phyloP scores from a whole-genome alignment of 2,888 invertebrate species.

The Rhopalosiphum nymphaeae region DNA sequence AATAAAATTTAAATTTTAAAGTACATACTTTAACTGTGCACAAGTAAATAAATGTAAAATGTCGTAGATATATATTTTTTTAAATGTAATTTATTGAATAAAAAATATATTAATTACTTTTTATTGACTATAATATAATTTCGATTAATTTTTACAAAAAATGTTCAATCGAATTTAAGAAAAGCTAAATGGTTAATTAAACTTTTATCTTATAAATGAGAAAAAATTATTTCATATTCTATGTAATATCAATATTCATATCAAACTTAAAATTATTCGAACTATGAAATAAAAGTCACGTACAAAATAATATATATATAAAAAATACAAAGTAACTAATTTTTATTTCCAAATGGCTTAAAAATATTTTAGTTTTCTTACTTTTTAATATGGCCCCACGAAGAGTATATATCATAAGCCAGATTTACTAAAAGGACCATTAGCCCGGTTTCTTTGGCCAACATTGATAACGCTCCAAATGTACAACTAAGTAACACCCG shows the following conservation, averaged over 20 bases:
- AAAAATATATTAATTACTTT: not conserved
- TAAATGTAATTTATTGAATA: not conserved
- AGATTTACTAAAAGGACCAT: conserved; percentile 85
- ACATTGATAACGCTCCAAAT: conserved; percentile 83
- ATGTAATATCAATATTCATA: not conserved
- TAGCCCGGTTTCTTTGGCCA: conserved; percentile 89
- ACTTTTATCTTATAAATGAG: not conserved
- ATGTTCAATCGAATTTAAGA: not conserved
- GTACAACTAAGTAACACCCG: conserved; percentile 73
- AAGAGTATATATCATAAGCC: conserved; percentile 82
- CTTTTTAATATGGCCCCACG: conserved; percentile 79
- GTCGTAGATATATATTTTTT: not conserved
- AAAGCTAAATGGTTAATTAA: not conserved
- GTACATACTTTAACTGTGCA: not conserved
- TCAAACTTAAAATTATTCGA: not conserved
- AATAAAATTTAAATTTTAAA: not conserved
- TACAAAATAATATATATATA: too few species aligned
- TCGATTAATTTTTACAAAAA: not conserved
- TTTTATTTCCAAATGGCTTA: not conserved
- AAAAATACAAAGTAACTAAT: not conserved
- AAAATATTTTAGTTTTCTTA: conserved; percentile 69
- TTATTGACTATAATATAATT: not conserved
- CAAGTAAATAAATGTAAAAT: not conserved
- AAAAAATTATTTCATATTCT: not conserved
- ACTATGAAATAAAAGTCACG: too few species aligned